Percentiles rank a stretch among this genome's conserved stretches.
Conservation (phyloP, 2,797 vertebrate genomes). For the Esox lucius region DNA sequence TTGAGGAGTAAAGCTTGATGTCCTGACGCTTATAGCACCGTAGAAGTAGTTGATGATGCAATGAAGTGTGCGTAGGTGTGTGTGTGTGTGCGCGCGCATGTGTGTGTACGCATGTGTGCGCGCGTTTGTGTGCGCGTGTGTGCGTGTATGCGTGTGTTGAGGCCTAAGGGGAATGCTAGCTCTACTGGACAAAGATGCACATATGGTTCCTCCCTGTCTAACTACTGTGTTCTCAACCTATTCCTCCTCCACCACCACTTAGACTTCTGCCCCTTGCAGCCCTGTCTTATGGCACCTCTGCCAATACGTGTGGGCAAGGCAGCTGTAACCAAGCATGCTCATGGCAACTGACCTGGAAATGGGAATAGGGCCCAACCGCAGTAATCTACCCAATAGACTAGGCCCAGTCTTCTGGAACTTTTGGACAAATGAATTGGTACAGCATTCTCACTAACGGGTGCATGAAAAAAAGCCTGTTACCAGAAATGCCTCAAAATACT, state of each 20-base stretch:
- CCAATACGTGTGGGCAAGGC: conserved; percentile 71
- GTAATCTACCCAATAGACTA: conserved; percentile 67
- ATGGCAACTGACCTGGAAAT: conserved; percentile 82
- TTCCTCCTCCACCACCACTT: conserved; percentile 59
- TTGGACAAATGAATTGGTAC: conserved; percentile 44
- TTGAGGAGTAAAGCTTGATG: conserved; percentile 65
- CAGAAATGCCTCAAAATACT: too few relatives aligned
- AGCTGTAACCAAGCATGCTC: conserved; percentile 76
- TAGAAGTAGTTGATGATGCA: conserved; percentile 56
- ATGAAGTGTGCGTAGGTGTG: conserved; percentile 47
- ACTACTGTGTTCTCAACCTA: conserved; percentile 47
- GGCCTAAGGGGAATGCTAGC: conserved; percentile 51
- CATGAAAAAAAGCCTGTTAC: background rate
- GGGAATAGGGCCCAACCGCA: conserved; percentile 71
- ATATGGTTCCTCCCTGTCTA: conserved; percentile 70
- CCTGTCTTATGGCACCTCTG: conserved; percentile 70
- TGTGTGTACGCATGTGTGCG: conserved; percentile 53
- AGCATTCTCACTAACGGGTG: too few relatives aligned
- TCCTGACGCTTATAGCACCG: conserved; percentile 59
- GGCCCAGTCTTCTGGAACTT: conserved; percentile 51
- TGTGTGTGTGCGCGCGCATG: conserved; percentile 50
- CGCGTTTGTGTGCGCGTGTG: conserved; percentile 42
- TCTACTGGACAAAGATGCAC: conserved; percentile 61
- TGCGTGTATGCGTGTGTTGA: conserved; percentile 44
- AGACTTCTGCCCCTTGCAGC: conserved; percentile 59